phyloP scores from a whole-genome alignment of 2,113 vertebrate species.

The Agapornis roseicollis region DNA sequence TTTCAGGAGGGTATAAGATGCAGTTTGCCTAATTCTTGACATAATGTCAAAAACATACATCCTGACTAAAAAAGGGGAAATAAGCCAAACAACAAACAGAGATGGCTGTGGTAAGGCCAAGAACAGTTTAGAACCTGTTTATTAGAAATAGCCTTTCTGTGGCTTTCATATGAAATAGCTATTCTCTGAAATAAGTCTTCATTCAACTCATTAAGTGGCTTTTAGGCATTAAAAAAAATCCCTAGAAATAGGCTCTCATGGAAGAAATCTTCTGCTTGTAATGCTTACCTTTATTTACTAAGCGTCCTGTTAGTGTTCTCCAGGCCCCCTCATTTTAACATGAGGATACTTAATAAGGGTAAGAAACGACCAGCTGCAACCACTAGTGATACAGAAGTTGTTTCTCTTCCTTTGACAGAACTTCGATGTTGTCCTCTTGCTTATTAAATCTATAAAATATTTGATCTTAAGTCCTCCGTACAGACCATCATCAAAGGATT shows the following conservation, averaged over 20 bases:
- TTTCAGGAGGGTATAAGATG: not conserved
- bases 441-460: not conserved
- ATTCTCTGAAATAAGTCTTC: not conserved
- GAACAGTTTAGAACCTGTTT: not conserved
- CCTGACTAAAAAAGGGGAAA: not conserved
- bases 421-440: not conserved
- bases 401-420: not conserved
- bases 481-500: not conserved
- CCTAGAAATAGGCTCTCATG: not conserved
- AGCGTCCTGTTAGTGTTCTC: not conserved
- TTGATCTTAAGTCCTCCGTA: not conserved
- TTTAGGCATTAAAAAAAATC: not conserved
- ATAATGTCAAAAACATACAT: not conserved
- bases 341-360: not conserved
- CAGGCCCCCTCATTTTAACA: not conserved
- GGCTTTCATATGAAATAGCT: not conserved
- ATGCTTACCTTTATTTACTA: not conserved
- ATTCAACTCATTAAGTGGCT: not conserved
- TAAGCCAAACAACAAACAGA: not conserved
- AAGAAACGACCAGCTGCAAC: not conserved
- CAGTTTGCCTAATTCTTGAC: not conserved
- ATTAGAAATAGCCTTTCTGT: not conserved
- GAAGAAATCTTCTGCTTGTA: not conserved
- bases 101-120: not conserved
- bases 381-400: not conserved